These are phyloP conservation scores for Calephelis virginiensis DNA, from an alignment of 1,140 invertebrate species.

Conservation along the genomic window DNA sequence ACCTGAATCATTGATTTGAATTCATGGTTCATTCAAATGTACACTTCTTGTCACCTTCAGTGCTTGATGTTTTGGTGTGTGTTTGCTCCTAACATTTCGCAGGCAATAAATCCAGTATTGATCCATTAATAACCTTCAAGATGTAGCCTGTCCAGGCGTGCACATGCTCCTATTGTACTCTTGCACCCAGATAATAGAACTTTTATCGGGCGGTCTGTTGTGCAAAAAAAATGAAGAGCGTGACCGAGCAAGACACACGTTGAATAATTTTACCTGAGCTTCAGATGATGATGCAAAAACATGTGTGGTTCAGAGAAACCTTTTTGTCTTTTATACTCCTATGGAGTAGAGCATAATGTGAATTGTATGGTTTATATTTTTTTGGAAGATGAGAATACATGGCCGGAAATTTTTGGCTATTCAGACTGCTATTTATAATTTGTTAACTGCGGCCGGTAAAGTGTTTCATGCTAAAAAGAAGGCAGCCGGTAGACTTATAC, in stretches of 20 bases:
- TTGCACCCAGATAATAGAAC: conserved; percentile 30
- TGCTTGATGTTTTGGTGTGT: no score
- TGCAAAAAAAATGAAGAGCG: conserved; percentile 32
- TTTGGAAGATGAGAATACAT: no score
- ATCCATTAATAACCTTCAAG: conserved; percentile 36
- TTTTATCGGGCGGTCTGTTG: conserved; percentile 28
- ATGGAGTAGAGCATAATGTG: conserved; percentile 4
- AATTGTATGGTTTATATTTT: neutral
- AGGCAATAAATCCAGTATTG: conserved; percentile 8
- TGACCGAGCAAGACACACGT: conserved; percentile 24
- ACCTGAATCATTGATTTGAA: no score
- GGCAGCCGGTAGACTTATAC: no score
- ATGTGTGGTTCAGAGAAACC: conserved; percentile 4
- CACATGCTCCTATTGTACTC: conserved; percentile 34
- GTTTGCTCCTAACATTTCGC: conserved; percentile 5
- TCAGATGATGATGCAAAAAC: conserved; percentile 14
- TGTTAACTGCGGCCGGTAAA: no score
- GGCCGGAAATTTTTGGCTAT: no score
- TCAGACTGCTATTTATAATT: no score
- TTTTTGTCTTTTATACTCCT: conserved; percentile 9
- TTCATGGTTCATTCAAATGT: no score
- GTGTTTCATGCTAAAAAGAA: no score
- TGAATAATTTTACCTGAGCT: conserved; percentile 25
- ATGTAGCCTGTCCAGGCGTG: conserved; percentile 31
- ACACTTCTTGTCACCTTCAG: no score